phyloP scores from a whole-genome alignment of 2,113 vertebrate species.

The Tamias sibiricus region DNA sequence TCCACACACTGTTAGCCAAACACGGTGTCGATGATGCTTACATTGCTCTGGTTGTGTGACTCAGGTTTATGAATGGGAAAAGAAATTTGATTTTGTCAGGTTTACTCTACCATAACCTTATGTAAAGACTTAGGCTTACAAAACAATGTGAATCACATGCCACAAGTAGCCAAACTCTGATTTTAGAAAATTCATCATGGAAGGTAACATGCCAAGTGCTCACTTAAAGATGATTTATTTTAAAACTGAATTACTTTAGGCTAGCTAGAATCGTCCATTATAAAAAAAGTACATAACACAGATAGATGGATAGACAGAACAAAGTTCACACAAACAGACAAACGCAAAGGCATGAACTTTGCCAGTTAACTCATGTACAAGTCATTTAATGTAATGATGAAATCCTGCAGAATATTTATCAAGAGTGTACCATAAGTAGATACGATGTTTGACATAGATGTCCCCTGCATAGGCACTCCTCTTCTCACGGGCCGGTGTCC shows the following conservation, averaged over 20 bases:
- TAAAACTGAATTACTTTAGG: not conserved
- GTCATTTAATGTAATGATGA: not conserved
- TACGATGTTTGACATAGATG: not conserved
- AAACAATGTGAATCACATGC: constrained; percentile 31
- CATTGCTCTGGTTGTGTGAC: not conserved
- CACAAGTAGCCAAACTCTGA: constrained; percentile 14
- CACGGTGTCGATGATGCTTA: not conserved
- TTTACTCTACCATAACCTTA: not conserved
- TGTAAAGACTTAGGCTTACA: not conserved
- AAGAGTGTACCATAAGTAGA: not conserved
- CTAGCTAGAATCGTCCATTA: not conserved
- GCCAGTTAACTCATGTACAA: not conserved
- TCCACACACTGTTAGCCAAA: not conserved
- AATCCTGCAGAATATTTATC: not conserved
- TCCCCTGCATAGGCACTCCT: not conserved
- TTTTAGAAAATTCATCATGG: constrained; percentile 50
- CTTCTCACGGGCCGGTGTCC: fast-evolving
- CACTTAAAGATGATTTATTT: constrained; percentile 35
- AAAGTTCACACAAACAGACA: not conserved
- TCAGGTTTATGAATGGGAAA: constrained; percentile 9
- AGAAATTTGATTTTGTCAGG: constrained; percentile 2
- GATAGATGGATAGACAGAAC: not conserved
- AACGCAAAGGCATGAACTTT: not conserved
- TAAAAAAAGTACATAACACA: not conserved
- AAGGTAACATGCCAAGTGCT: not conserved